phyloP scores from a whole-genome alignment of 64 coral and sea anemone species.

The Dendronephthya gigantea region DNA sequence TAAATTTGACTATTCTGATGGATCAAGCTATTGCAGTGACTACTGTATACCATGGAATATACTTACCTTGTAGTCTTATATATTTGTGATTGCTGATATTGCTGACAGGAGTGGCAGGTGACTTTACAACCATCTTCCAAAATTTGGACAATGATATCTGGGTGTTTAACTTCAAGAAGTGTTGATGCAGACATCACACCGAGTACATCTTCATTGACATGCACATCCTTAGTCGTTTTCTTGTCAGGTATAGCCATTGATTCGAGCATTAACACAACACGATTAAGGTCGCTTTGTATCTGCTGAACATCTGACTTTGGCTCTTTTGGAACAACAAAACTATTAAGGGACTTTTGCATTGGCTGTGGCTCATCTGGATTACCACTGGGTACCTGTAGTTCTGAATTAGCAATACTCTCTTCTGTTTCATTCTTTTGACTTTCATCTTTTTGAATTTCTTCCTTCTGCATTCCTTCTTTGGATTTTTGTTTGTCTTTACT shows the following conservation, averaged over 20 bases:
- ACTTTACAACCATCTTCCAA: neutral
- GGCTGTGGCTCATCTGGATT: neutral
- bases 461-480: too few relatives aligned
- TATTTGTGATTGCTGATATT: neutral
- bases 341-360: neutral
- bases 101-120: neutral
- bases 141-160: neutral
- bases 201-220: neutral
- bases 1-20: neutral
- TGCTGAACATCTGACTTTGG: neutral
- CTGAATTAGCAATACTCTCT: too few relatives aligned
- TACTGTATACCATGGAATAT: neutral
- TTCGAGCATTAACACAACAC: neutral
- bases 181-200: neutral
- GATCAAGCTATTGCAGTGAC: neutral
- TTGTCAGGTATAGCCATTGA: neutral
- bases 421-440: too few relatives aligned
- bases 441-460: too few relatives aligned
- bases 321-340: neutral
- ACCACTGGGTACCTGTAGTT: neutral
- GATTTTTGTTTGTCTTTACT: neutral
- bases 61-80: neutral
- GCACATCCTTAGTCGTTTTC: neutral
- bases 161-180: neutral
- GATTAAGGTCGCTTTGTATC: neutral